Conservation (phyloP, 92 coral and sea anemone species). For the Porites cylindrica region DNA sequence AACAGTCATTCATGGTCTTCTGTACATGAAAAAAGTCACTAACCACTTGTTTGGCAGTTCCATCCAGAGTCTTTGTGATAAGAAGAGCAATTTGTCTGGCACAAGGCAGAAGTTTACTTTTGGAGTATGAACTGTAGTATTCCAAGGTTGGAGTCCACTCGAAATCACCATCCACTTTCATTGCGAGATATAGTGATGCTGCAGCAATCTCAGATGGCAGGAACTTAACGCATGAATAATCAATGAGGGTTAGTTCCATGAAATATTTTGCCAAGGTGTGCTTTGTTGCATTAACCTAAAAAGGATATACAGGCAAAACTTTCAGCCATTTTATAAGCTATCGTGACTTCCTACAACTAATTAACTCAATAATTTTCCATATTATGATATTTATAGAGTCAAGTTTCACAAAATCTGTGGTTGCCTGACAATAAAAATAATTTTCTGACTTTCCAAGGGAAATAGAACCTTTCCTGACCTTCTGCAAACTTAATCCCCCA, state of each 20-base stretch:
- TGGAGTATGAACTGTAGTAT: constrained; percentile 89
- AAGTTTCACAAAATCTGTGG: too few relatives aligned
- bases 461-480: too few relatives aligned
- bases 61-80: constrained; percentile 56
- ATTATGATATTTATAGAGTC: too few relatives aligned
- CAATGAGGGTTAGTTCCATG: constrained; percentile 91
- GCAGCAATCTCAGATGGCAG: constrained; percentile 96
- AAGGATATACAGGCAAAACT: not conserved
- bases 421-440: too few relatives aligned
- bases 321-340: too few relatives aligned
- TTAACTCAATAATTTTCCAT: too few relatives aligned
- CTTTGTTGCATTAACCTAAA: constrained; percentile 76
- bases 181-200: constrained; percentile 84
- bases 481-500: too few relatives aligned
- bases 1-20: too few relatives aligned
- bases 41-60: constrained; percentile 70
- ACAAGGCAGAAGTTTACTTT: constrained; percentile 75
- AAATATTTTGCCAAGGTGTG: constrained; percentile 97
- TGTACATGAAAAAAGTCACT: not conserved
- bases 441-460: too few relatives aligned
- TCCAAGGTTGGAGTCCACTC: constrained; percentile 92
- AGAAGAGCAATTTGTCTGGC: constrained; percentile 84
- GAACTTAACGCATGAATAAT: constrained; percentile 79
- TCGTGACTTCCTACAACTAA: too few relatives aligned
- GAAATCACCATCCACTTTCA: constrained; percentile 59